Percentiles rank a stretch among this genome's conserved stretches.
phyloP scores from a whole-genome alignment of 2,113 vertebrate species.

The Neopipo cinnamomea region DNA sequence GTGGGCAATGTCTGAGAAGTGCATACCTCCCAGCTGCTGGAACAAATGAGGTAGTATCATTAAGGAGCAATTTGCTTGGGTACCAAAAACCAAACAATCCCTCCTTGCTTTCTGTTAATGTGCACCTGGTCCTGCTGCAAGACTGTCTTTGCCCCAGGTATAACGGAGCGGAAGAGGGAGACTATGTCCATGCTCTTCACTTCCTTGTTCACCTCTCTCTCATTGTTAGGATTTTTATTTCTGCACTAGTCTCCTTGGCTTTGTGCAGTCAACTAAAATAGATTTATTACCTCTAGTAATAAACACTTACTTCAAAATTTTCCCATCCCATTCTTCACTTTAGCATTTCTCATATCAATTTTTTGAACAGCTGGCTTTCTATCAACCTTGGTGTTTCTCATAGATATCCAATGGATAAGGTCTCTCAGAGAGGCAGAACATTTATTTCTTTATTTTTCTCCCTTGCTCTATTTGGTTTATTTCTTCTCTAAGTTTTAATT shows the following conservation, averaged over 20 bases:
- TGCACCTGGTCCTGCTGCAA: neutral
- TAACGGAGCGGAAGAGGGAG: neutral
- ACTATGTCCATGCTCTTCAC: neutral
- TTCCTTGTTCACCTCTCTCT: neutral
- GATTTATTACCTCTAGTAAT: neutral
- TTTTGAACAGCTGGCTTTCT: neutral
- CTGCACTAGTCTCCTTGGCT: neutral
- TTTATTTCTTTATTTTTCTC: neutral
- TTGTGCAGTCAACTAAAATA: neutral
- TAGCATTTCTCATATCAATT: neutral
- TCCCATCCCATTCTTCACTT: neutral
- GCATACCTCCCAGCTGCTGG: neutral
- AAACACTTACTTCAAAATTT: neutral
- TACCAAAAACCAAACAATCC: neutral
- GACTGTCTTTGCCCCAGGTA: neutral
- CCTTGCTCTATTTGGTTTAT: neutral
- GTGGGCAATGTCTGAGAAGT: neutral
- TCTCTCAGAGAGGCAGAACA: neutral
- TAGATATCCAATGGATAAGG: neutral
- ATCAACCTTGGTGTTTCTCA: neutral
- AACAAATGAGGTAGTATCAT: neutral
- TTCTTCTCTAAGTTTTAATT: neutral
- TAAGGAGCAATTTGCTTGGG: neutral
- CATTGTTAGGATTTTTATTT: neutral
- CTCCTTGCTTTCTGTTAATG: neutral